Evolutionary conservation across 2,113 vertebrate species (phyloP), one percentile per base, ranked within the genome.

Genomic region (Varanus salvator): DNA sequence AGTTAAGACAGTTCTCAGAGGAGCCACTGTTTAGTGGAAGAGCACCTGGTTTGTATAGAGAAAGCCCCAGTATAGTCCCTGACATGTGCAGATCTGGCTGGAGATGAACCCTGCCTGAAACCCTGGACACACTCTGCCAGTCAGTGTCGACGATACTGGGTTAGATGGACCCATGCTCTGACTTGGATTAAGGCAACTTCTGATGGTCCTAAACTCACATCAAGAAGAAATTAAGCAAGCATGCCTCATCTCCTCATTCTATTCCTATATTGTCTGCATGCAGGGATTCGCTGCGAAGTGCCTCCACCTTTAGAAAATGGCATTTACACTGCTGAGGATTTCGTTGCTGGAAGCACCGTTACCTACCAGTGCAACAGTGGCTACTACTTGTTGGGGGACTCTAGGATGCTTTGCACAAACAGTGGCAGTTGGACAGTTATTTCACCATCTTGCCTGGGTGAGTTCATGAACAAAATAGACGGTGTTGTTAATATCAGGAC

Each of bases 341-440:
- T 98, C 90, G 96, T 98, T 31, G 98, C 98, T 27, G 97, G 98
- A 91, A 98, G 97, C 93, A 98, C 98, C 0, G 97, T 98, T 92
- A 97, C 98, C 15, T 99, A 99, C 93, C 98, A 98, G 91, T 99
- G 99, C 92, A 98, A 98, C 90, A 96, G 19, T 5, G 99, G 99
- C 48, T 99, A 99, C 94, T 99, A 99, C 94, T 95, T 99, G 92
- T 94, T 99, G 93, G 99, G 99, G 0, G 98, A 99, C 78, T 97
- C 98, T 60, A 98, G 98, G 89, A 97, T 98, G 96, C 97, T 98
- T 91, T 99, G 99, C 93, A 93, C 95, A 68, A 98, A 98, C 95
- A 98, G 96, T 1, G 99, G 99, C 77, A 98, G 96, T 93, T 99
- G 99, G 99, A 97, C 97, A 92, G 98, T 98, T 89, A 98, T 98